Conservation (phyloP, 2,113 vertebrate genomes). For the Barnardius zonarius region DNA sequence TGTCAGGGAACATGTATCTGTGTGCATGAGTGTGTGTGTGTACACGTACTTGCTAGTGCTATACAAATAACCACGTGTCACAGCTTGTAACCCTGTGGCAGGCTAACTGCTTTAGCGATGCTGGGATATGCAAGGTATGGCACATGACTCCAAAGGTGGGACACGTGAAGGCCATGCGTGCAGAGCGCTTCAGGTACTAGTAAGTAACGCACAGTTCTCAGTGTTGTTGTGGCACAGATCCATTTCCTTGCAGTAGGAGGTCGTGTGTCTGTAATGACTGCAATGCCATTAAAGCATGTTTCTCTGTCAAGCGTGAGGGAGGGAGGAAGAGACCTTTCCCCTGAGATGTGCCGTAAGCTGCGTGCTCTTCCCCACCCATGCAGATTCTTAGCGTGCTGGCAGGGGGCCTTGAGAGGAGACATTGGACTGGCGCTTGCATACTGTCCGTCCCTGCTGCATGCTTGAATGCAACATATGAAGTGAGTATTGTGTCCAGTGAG, state of each 20-base stretch:
- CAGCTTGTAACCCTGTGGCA: conserved; percentile 40
- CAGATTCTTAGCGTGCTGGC: conserved; percentile 4
- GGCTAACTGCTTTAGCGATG: conserved; percentile 18
- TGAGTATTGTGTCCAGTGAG: not conserved
- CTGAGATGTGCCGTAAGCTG: not conserved
- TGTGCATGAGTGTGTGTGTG: not conserved
- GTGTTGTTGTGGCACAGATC: conserved; percentile 30
- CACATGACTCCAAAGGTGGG: conserved; percentile 21
- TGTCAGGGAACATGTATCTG: not conserved
- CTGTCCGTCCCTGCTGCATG: conserved; percentile 65
- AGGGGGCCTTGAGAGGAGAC: conserved; percentile 6
- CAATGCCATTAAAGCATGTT: conserved; percentile 46
- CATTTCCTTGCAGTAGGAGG: not conserved
- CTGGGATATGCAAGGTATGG: conserved; percentile 12
- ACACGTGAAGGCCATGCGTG: not conserved
- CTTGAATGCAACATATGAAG: conserved; percentile 17
- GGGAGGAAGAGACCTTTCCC: not conserved
- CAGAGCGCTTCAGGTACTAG: not conserved
- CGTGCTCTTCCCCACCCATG: not conserved
- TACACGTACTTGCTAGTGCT: not conserved
- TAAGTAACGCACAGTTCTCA: conserved; percentile 4
- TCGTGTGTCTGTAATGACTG: conserved; percentile 8
- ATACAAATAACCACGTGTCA: not conserved
- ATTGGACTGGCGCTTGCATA: conserved; percentile 33
- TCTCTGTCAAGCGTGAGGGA: conserved; percentile 15